These are phyloP conservation scores for Ecliptopera silaceata DNA, from an alignment of 2,888 invertebrate species.

Conservation along the genomic window DNA sequence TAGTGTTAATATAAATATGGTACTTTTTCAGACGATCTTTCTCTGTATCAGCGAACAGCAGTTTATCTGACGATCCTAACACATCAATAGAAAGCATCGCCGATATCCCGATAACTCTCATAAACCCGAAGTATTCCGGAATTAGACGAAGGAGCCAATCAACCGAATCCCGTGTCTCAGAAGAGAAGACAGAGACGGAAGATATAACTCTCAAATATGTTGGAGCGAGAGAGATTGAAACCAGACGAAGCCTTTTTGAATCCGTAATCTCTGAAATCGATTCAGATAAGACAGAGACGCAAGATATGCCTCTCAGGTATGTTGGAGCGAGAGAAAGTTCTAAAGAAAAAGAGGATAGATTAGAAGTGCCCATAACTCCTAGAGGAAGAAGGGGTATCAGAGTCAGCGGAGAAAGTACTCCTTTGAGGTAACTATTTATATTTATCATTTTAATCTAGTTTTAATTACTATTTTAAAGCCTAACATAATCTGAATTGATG, in stretches of 20 bases:
- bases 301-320: slow-evolving; percentile 2
- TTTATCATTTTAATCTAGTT: no score
- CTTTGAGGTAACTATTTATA: slow-evolving; percentile 49
- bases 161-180: background rate
- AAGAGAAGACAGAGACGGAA: slow-evolving; percentile 2
- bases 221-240: background rate
- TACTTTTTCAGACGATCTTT: slow-evolving; percentile 56
- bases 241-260: no score
- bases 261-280: no score
- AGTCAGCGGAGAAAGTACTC: slow-evolving; percentile 51
- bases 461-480: no score
- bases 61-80: slow-evolving; percentile 72
- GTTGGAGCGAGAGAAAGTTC: slow-evolving; percentile 1
- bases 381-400: slow-evolving; percentile 59
- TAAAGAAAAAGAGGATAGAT: slow-evolving; percentile 9
- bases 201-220: background rate
- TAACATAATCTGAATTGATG: no score
- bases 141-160: slow-evolving; percentile 24
- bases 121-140: slow-evolving; percentile 67
- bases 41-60: slow-evolving; percentile 73
- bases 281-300: background rate
- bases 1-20: background rate
- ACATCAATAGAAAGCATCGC: slow-evolving; percentile 74
- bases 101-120: slow-evolving; percentile 69
- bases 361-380: slow-evolving; percentile 56